Evolutionary conservation across 2,113 vertebrate genomes (phyloP).

Genomic region (Hemichromis elongatus): DNA sequence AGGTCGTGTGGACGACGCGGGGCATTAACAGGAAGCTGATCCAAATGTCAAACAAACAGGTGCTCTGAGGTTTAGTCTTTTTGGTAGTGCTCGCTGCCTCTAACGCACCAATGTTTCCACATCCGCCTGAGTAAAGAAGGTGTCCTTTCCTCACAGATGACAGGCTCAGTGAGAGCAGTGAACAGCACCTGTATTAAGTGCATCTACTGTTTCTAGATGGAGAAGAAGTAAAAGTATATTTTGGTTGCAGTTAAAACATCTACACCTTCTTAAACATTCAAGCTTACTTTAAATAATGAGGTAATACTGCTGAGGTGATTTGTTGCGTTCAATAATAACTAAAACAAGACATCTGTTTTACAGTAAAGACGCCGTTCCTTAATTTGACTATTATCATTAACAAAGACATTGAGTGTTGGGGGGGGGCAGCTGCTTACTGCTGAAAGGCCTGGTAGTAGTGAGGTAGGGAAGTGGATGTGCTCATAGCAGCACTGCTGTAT

Average conservation of each 20-base stretch:
- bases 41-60: background rate
- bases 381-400: slow-evolving; percentile 12
- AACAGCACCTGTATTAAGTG: slow-evolving; percentile 21
- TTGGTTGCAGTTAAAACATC: slow-evolving; percentile 43
- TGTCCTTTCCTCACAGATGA: background rate
- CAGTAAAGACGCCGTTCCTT: slow-evolving; percentile 1
- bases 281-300: slow-evolving; percentile 58
- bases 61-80: background rate
- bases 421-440: slow-evolving; percentile 54
- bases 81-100: background rate
- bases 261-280: slow-evolving; percentile 29
- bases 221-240: slow-evolving; percentile 22
- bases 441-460: slow-evolving; percentile 98
- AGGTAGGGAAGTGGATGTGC: slow-evolving; percentile 87
- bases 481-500: slow-evolving; percentile 85
- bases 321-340: slow-evolving; percentile 55
- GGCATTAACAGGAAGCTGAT: background rate
- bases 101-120: background rate
- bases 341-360: slow-evolving; percentile 33
- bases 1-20: background rate
- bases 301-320: slow-evolving; percentile 74
- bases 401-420: background rate
- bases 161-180: background rate
- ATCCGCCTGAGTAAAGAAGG: background rate
- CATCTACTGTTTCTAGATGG: slow-evolving; percentile 4